phyloP scores from a whole-genome alignment of 2,888 invertebrate genomes.

The Nephrotoma guestfalica region DNA sequence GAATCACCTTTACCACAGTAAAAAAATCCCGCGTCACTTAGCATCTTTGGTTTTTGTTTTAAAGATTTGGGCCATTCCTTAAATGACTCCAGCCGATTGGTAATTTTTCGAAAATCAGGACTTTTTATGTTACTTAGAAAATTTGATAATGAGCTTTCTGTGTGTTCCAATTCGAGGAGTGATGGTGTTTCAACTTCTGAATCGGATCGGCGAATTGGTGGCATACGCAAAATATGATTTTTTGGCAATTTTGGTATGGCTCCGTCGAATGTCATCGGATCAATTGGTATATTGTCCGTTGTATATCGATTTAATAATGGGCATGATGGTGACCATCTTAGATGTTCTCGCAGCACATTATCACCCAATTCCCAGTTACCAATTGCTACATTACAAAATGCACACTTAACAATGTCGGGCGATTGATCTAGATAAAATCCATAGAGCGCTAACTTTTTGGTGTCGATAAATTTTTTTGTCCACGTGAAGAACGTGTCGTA shows the following conservation, averaged over 20 bases:
- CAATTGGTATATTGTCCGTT: constrained; percentile 48
- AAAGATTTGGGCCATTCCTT: constrained; percentile 68
- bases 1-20: constrained; percentile 81
- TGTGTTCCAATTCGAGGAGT: background rate
- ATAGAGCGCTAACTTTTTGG: constrained; percentile 50
- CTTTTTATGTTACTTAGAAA: constrained; percentile 23
- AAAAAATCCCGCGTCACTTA: constrained; percentile 85
- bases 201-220: constrained; percentile 15
- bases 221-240: constrained; percentile 20
- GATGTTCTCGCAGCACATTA: constrained; percentile 65
- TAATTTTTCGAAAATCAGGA: constrained; percentile 52
- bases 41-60: constrained; percentile 61
- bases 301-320: constrained; percentile 51
- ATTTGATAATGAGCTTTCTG: constrained; percentile 30
- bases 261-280: constrained; percentile 19
- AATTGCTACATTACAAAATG: constrained; percentile 66
- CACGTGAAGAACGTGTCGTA: constrained; percentile 51
- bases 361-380: constrained; percentile 70
- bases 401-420: constrained; percentile 65
- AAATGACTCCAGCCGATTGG: constrained; percentile 56
- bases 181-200: constrained; percentile 11
- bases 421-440: constrained; percentile 74
- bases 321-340: constrained; percentile 66
- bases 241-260: background rate
- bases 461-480: constrained; percentile 40